Evolutionary conservation across 2,888 invertebrate genomes (phyloP).

Genomic region (Pelosia muscerda): DNA sequence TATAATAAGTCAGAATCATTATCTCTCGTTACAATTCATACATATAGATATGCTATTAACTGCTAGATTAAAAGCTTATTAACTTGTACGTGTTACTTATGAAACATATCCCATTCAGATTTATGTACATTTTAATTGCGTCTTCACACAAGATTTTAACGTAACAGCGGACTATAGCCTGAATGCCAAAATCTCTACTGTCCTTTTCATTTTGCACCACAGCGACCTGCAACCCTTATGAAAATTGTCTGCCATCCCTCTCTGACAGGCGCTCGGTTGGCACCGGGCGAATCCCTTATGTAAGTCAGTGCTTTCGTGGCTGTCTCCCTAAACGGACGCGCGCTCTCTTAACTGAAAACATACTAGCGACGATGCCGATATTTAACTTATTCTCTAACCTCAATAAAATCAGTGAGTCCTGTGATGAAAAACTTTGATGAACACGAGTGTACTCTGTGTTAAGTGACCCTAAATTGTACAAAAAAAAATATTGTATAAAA

Average conservation of each 20-base stretch:
- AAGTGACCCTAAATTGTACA: constrained; percentile 60
- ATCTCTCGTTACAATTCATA: constrained; percentile 27
- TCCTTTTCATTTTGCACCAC: constrained; percentile 71
- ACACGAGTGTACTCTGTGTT: constrained; percentile 57
- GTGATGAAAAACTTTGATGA: constrained; percentile 66
- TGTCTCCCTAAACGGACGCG: constrained; percentile 61
- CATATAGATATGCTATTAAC: constrained; percentile 57
- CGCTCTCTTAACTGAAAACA: constrained; percentile 49
- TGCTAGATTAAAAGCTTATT: constrained; percentile 69
- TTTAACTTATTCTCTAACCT: constrained; percentile 46
- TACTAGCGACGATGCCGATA: constrained; percentile 68
- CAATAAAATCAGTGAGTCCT: constrained; percentile 54
- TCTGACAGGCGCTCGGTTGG: constrained; percentile 73
- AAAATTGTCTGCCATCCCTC: constrained; percentile 71
- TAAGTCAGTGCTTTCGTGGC: constrained; percentile 80
- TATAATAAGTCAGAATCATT: constrained; percentile 11
- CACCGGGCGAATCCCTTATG: constrained; percentile 82
- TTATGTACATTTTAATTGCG: constrained; percentile 84
- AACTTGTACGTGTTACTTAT: constrained; percentile 64
- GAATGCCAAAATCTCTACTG: constrained; percentile 73
- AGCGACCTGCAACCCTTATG: constrained; percentile 73
- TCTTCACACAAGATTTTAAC: constrained; percentile 81
- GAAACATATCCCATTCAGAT: constrained; percentile 73
- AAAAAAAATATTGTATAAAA: constrained; percentile 61
- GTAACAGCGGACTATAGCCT: constrained; percentile 64